Evolutionary conservation across 2,888 invertebrate genomes (phyloP), one percentile per base, ranked within the genome.

Genomic region (Drosophila basisetae): DNA sequence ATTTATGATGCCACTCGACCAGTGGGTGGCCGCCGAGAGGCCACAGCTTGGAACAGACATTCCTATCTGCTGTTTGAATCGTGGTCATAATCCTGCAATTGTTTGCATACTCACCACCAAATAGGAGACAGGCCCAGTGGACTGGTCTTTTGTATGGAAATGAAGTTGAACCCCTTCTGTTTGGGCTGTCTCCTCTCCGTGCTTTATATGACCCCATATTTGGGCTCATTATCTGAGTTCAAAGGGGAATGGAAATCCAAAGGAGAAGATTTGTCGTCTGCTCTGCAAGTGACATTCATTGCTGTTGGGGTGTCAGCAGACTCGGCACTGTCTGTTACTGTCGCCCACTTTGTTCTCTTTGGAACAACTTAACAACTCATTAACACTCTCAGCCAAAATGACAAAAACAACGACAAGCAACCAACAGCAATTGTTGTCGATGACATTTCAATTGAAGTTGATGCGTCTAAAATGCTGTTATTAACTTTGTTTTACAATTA

Each of bases 261-360:
- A 47, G 13, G 33, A 37, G 63, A 54, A 53, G 56, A 66, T 61
- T 67, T 72, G 71, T 68, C 47, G 31, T 28, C 60, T 61, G 62
- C 49, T 52, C 73, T 90, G 91, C 81, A 82, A 83, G 90, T 90
- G 86, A 87, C 86, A 83, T 90, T 90, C 86, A 90, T 87, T 79
- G 86, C 87, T 65, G 64, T 83, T 56, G 73, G 65, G 70, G 58
- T 70, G 71, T 63, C 59, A 64, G 43, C 55, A 64, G 68, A 73
- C 85, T 73, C 53, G 16, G 47, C 10, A 43, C 58, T 65, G 61
- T 65, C 64, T 73, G 72, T 4, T 66, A 31, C 50, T 35, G 59
- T 16, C 54, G 55, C 39, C 66, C 69, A 59, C 68, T 70, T 50
- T 41, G 61, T 66, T 73, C 74, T 70, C 83, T 80, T 67, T 73